Evolutionary conservation across 2,797 vertebrate species (phyloP), one percentile per base, ranked within the genome.

Genomic region (Podarcis lilfordi): DNA sequence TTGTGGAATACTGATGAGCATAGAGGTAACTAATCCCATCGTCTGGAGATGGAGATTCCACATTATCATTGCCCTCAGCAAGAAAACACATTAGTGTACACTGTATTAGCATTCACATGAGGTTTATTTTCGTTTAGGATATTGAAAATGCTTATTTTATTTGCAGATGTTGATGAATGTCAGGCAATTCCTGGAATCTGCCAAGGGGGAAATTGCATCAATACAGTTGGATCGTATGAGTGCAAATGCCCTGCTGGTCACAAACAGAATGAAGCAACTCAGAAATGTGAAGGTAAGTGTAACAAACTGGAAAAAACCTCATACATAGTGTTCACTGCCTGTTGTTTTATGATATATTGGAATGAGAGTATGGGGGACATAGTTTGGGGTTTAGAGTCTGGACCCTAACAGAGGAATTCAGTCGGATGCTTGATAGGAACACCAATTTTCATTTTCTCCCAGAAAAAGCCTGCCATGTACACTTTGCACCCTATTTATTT

Each of bases 91-190:
- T 21, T 8, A 15, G 13, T 75, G 11, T 45, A 43, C 6, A n/a
- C 59, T 15, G 13, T 13, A 1, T 40, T 9, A 23, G 82, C 29
- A 21, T 1, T 8, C 55, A 81, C 79, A 4, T 29, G 35, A 10
- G 35, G 32, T 35, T 35, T 71, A n/a, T n/a, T 71, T 32, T 71
- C 69, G 32, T n/a, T 29, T 55, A 15, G 13, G 50, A 15, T 55
- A 55, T 15, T 55, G 17, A 37, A 92, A 86, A 29, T 23, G 15
- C 4, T 0, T 43, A 17, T 77, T 93, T 13, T 89, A 84, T 87
- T 91, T 89, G 71, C 93, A 98, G 97, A 98, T 95, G 95, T 97
- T 95, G 97, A 98, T 91, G 97, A 98, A 94, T 98, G 97, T 90
- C 97, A 97, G 87, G 96, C 97, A 77, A 96, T 97, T 9, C 97